A percentile compares a stretch with the other conserved stretches of the same genome.
Evolutionary conservation across 2,113 vertebrate genomes (phyloP).

Genomic region (Strix aluco): DNA sequence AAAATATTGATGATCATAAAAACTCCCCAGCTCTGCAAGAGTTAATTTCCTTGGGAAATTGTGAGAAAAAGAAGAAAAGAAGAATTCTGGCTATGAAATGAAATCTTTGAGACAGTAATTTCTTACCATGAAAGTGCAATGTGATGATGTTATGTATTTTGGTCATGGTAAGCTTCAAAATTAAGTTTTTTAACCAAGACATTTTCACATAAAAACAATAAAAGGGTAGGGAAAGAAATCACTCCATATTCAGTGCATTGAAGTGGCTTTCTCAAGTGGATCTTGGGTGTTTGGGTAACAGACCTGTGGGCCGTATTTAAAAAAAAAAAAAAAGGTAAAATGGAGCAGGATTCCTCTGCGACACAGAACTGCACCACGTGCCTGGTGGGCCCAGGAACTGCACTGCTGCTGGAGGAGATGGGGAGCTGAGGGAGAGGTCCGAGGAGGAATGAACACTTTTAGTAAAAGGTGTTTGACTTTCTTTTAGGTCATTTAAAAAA

Average conservation of each 20-base stretch:
- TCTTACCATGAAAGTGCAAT: not conserved
- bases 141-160: not conserved
- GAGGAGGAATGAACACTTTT: not conserved
- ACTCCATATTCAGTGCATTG: not conserved
- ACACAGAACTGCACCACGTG: not conserved
- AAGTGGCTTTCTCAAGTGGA: not conserved
- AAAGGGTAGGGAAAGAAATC: not conserved
- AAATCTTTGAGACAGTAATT: not conserved
- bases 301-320: not conserved
- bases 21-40: not conserved
- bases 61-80: not conserved
- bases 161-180: not conserved
- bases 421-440: not conserved
- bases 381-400: not conserved
- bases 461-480: not conserved
- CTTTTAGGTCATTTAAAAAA: constrained; percentile 15
- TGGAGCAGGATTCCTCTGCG: not conserved
- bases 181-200: not conserved
- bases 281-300: not conserved
- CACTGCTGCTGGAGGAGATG: not conserved
- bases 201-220: not conserved
- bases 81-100: not conserved
- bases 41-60: not conserved
- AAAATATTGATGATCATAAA: not conserved
- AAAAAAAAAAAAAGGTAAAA: not conserved